Evolutionary conservation across 2,888 invertebrate genomes (phyloP), one percentile per base, ranked within the genome.

Genomic region (Congeria kusceri): DNA sequence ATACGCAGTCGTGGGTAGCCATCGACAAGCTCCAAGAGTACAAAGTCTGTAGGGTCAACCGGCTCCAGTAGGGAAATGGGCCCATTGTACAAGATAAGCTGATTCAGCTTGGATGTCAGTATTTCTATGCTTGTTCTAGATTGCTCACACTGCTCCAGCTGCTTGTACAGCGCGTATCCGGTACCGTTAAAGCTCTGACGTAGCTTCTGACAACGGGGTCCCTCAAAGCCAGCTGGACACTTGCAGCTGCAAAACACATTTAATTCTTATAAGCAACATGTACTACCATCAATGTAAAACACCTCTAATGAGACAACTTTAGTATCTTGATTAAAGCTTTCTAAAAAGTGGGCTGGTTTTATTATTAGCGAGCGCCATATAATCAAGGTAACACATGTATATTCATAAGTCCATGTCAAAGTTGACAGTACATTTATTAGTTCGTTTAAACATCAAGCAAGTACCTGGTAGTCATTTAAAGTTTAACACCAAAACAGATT

Each of bases 91-190:
- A 99, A 94, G 68, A 99, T 95, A 47, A 99, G 95, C 1, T 98
- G 98, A 92, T 98, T 97, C 0, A 96, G 96, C 93, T 89, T 79
- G 4, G 97, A 96, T 0, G 99, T 99, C 86, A 98, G 97, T 92
- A 99, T 98, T 94, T 99, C 98, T 81, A 99, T 96, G 91, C 97
- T 98, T 86, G 99, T 95, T 94, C 98, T 98, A 32, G 98, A 98
- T 86, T 96, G 96, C 90, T 98, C 98, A 94, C 99, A 99, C 84
- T 93, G 92, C 47, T 91, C 89, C 68, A 99, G 95, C 0, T 99
- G 96, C 3, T 98, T 97, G 94, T 98, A 99, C 98, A 99, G 98
- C 25, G 99, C 99, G 97, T 98, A 99, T 4, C 99, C 98, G 86
- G 96, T 97, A 20, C 98, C 98, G 84, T 96, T 95, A 94, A 99